phyloP scores from a whole-genome alignment of 53 echinoderm and acorn worm species.

The Holothuria scabra region DNA sequence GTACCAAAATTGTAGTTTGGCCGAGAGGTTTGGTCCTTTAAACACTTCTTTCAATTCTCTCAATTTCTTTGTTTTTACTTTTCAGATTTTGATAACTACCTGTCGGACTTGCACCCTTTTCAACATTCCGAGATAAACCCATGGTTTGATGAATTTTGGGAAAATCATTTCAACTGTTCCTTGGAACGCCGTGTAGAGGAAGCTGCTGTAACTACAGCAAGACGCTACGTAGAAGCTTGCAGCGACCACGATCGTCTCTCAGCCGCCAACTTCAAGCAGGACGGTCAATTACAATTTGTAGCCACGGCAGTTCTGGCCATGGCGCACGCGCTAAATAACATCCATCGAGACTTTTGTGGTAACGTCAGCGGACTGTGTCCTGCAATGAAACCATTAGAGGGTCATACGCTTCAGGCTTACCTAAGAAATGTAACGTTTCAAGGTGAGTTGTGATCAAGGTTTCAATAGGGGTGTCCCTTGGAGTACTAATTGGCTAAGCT shows the following conservation, averaged over 20 bases:
- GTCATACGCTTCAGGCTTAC: slow-evolving; percentile 56
- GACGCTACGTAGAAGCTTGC: not conserved
- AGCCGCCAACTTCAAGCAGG: slow-evolving; percentile 56
- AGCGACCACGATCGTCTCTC: not conserved
- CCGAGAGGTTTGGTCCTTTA: no score
- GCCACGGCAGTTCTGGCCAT: slow-evolving; percentile 83
- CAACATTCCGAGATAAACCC: slow-evolving; percentile 61
- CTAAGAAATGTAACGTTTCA: slow-evolving; percentile 78
- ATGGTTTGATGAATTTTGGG: slow-evolving; percentile 93
- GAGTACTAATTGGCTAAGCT: no score
- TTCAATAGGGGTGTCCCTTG: no score
- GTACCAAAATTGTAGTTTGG: no score
- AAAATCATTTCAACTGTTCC: slow-evolving; percentile 77
- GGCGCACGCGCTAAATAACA: slow-evolving; percentile 78
- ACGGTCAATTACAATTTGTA: slow-evolving; percentile 79
- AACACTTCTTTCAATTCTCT: no score
- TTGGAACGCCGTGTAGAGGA: not conserved
- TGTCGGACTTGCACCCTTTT: slow-evolving; percentile 64
- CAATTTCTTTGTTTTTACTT: slow-evolving; percentile 18
- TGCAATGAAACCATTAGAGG: slow-evolving; percentile 66
- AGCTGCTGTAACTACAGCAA: not conserved
- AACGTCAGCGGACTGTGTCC: slow-evolving; percentile 63
- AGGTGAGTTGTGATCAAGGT: no score
- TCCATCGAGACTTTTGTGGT: slow-evolving; percentile 75
- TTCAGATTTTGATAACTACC: slow-evolving; percentile 85